These are phyloP conservation scores for Oncorhynchus nerka DNA, from an alignment of 2,113 vertebrate species.

Conservation along the genomic window DNA sequence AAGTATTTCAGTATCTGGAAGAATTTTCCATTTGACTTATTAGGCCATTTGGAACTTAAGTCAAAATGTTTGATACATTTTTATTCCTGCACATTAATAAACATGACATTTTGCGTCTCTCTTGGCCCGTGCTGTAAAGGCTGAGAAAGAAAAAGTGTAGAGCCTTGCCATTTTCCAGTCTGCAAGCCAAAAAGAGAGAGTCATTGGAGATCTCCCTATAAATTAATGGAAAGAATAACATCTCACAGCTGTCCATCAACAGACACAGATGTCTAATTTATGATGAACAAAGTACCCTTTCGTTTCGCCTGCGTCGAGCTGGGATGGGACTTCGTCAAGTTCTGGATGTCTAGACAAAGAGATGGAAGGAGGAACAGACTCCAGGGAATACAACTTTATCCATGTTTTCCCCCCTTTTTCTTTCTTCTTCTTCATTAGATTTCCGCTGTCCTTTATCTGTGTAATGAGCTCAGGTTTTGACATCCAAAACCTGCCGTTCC, in stretches of 20 bases:
- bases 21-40: neutral
- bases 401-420: neutral
- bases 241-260: constrained; percentile 29
- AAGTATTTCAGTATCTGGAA: neutral
- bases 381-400: neutral
- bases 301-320: neutral
- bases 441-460: neutral
- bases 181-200: constrained; percentile 19
- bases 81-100: neutral
- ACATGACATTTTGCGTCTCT: neutral
- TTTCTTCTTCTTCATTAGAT: constrained; percentile 3
- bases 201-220: constrained; percentile 5
- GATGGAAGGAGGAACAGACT: neutral
- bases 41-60: neutral
- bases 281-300: neutral
- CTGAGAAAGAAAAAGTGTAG: neutral
- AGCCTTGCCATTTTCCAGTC: constrained; percentile 26
- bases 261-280: constrained; percentile 18
- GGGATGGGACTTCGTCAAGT: neutral
- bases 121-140: neutral
- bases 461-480: neutral
- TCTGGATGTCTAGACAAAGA: constrained; percentile 5
- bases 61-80: neutral
- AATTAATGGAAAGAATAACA: constrained; percentile 42
- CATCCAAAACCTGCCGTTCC: neutral